Evolutionary conservation across 2,113 vertebrate species (phyloP).

Genomic region (Proteles cristata): DNA sequence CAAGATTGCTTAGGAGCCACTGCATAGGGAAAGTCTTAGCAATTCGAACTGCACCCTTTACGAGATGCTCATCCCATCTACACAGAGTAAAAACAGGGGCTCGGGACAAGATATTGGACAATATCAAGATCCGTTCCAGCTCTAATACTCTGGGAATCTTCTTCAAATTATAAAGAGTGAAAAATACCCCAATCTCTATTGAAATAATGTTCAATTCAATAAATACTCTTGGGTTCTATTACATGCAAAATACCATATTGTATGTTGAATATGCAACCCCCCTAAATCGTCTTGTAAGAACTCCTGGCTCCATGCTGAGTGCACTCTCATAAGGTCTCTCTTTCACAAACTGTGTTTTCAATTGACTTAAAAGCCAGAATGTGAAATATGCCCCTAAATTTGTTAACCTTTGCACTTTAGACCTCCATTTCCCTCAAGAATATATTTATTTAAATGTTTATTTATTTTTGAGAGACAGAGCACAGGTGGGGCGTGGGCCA

Average conservation of each 20-base stretch:
- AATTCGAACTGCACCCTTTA: background rate
- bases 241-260: background rate
- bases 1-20: background rate
- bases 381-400: slow-evolving; percentile 58
- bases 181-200: background rate
- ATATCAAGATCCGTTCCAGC: background rate
- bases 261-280: slow-evolving; percentile 33
- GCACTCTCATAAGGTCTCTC: slow-evolving; percentile 61
- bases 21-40: no score
- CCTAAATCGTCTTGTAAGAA: background rate
- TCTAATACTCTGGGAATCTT: background rate
- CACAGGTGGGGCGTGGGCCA: no score
- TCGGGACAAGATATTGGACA: background rate
- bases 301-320: background rate
- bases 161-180: slow-evolving; percentile 26
- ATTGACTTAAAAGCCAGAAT: slow-evolving; percentile 67
- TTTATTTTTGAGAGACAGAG: no score
- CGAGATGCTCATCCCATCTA: background rate
- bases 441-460: background rate
- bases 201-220: slow-evolving; percentile 42
- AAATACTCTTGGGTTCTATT: slow-evolving; percentile 14
- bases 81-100: background rate
- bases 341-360: slow-evolving; percentile 72
- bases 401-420: slow-evolving; percentile 69
- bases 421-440: slow-evolving; percentile 45